A percentile compares a stretch with the other conserved stretches of the same genome.
Evolutionary conservation across 1,140 invertebrate species (phyloP).

Genomic region (Epicauta chinensis): DNA sequence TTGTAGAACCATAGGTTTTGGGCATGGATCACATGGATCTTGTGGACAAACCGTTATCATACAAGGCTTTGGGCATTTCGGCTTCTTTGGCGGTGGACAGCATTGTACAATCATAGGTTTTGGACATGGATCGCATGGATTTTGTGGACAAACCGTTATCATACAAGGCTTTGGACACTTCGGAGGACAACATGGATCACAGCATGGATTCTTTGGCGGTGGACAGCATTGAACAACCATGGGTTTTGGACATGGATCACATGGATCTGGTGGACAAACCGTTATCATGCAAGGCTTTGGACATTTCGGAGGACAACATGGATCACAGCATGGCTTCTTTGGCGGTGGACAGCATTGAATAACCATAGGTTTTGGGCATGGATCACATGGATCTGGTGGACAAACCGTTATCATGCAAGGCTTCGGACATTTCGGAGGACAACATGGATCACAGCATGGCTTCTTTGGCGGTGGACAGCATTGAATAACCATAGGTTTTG

Average conservation of each 20-base stretch:
- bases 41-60: too few relatives aligned
- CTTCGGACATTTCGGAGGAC: conserved; percentile 8
- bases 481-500: conserved; percentile 38
- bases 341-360: conserved; percentile 36
- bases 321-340: conserved; percentile 10
- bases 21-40: conserved; percentile 26
- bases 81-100: too few relatives aligned
- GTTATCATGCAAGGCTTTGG: too few relatives aligned
- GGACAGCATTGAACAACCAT: conserved; percentile 14
- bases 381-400: too few relatives aligned
- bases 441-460: conserved; percentile 8
- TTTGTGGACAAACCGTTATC: conserved; percentile 35
- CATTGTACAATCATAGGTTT: conserved; percentile 39
- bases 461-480: too few relatives aligned
- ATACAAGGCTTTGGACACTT: neutral
- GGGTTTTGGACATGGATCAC: conserved; percentile 25
- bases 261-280: conserved; percentile 23
- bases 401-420: conserved; percentile 29
- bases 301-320: conserved; percentile 12
- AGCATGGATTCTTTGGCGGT: conserved; percentile 16
- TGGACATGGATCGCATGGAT: conserved; percentile 38
- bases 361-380: conserved; percentile 38
- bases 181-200: conserved; percentile 8
- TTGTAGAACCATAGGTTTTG: conserved; percentile 20
- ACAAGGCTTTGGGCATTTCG: too few relatives aligned